Base-by-base conservation (phyloP, 2,113 vertebrate species). In the Cyanoliseus patagonus region DNA sequence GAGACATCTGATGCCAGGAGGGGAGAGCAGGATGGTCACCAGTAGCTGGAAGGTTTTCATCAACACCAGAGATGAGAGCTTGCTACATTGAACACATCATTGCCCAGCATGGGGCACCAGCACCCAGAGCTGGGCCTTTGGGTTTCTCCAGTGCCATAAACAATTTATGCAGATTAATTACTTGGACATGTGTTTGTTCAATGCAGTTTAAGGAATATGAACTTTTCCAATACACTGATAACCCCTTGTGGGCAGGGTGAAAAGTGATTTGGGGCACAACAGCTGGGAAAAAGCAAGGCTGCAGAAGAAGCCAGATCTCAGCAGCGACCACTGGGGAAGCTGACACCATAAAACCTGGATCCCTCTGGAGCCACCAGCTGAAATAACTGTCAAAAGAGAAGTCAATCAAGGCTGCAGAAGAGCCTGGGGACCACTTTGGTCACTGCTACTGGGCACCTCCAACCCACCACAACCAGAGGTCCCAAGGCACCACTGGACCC, bases 381-480 rank as follows among this genome's bases (percentile, higher is more conserved):
- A 79, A 66, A 12, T 33, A 63, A 81, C 51, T 68, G 39, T 24
- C 25, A 57, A 25, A 57, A 28, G 33, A 76, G 30, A 78, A 62
- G 86, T 17, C 73, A 75, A 6, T 6, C 2, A 2, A 53, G 9
- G 31, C 49, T 83, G 66, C 49, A 52, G 53, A 25, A 51, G 37
- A 74, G 42, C 42, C 12, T 27, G 73, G 11, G 41, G 12, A 30
- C 13, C 1, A 4, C 57, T 86, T 22, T 35, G 68, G 49, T 35
- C 67, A 46, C 47, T 0, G 0, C 31, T 85, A 44, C 31, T 0
- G 0, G 13, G 20, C 18, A 7, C 49, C 70, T 70, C 61, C 0
- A 0, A 55, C 22, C 11, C 31, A 5, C 35, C 2, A 15, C 47
- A 76, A 17, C 13, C 3, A 3, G 42, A 72, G 31, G 57, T 15